Evolutionary conservation across 2,888 invertebrate species (phyloP).

Genomic region (Amphipoea oculea): DNA sequence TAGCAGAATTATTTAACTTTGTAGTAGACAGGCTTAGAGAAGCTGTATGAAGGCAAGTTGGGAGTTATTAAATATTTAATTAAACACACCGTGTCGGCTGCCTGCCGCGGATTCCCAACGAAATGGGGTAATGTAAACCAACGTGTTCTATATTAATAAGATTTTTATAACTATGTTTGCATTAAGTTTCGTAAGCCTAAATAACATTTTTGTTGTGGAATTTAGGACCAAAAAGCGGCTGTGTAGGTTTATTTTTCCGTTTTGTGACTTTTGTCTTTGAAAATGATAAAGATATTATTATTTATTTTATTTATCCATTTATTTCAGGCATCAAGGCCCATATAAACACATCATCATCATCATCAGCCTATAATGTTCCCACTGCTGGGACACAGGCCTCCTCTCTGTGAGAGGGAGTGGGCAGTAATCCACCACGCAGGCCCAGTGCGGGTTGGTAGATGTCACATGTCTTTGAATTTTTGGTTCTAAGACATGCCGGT

Average conservation of each 20-base stretch:
- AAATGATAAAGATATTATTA: background rate
- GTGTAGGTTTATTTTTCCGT: too few relatives aligned
- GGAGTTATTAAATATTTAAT: slow-evolving; percentile 73
- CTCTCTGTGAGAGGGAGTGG: too few relatives aligned
- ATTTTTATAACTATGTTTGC: slow-evolving; percentile 40
- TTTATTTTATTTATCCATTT: too few relatives aligned
- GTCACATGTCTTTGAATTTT: too few relatives aligned
- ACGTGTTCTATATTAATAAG: slow-evolving; percentile 51
- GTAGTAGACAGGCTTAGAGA: slow-evolving; percentile 18
- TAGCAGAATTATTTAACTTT: slow-evolving; percentile 55
- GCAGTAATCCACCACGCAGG: too few relatives aligned
- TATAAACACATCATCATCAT: too few relatives aligned
- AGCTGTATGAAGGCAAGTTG: slow-evolving; percentile 44
- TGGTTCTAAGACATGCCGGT: too few relatives aligned
- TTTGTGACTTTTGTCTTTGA: background rate
- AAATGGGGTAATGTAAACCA: slow-evolving; percentile 42
- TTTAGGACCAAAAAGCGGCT: background rate
- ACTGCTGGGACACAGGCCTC: too few relatives aligned
- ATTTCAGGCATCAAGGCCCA: too few relatives aligned
- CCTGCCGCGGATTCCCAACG: slow-evolving; percentile 37
- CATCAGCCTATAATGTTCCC: too few relatives aligned
- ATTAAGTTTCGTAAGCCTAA: slow-evolving; percentile 16
- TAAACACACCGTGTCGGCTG: slow-evolving; percentile 54
- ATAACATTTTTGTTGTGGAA: slow-evolving; percentile 9
- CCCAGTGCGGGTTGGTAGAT: too few relatives aligned